These are phyloP conservation scores for Temnothorax unifasciatus DNA, from an alignment of 2,888 invertebrate genomes.

Conservation along the genomic window DNA sequence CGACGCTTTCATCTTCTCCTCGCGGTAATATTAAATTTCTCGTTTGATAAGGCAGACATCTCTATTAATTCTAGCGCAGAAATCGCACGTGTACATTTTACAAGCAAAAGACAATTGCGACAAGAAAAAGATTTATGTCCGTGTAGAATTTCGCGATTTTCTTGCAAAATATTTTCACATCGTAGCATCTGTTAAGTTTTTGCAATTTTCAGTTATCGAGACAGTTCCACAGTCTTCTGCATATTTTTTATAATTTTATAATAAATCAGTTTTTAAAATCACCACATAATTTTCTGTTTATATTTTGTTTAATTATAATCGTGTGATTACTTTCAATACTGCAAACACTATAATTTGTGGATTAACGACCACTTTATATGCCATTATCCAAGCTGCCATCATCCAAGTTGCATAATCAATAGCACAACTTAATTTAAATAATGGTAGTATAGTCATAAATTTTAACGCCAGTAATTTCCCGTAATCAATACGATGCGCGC, in stretches of 20 bases:
- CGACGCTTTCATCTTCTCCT: constrained; percentile 16
- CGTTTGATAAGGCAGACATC: background rate
- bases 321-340: background rate
- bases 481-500: constrained; percentile 4
- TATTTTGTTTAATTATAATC: background rate
- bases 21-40: background rate
- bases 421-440: constrained; percentile 38
- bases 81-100: background rate
- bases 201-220: background rate
- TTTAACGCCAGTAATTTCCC: constrained; percentile 34
- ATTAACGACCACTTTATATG: background rate
- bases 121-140: background rate
- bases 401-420: background rate
- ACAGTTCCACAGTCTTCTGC: background rate
- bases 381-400: constrained; percentile 6
- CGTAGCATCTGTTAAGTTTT: background rate
- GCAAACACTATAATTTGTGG: constrained; percentile 6
- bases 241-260: background rate
- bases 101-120: background rate
- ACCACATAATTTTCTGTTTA: background rate
- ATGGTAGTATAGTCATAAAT: constrained; percentile 35
- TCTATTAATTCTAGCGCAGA: background rate
- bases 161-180: background rate
- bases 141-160: background rate
- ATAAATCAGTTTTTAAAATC: background rate